Base-by-base conservation (phyloP, 2,797 vertebrate genomes). In the Rhabdomys pumilio region DNA sequence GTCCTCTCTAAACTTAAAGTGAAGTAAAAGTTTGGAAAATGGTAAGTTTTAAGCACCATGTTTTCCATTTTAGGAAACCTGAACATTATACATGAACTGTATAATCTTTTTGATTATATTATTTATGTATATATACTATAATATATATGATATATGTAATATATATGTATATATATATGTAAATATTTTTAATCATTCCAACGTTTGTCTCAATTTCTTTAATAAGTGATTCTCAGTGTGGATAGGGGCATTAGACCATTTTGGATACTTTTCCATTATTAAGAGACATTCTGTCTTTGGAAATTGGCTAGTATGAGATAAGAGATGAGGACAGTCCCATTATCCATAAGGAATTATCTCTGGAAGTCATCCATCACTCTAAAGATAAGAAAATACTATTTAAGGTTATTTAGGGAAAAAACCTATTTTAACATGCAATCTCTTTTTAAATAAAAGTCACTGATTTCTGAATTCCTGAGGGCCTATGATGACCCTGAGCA, bases 391-490 rank as follows among this genome's bases (percentile, higher is more conserved):
- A 90, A 88, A 3, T 69, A 1, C 55, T 22, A 73, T 72, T 14
- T 63, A 81, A 90, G 19, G 3, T 26, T 93, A 53, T 15, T 50
- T 0, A 24, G 47, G 53, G 92, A 61, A 57, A 17, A 91, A 85
- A 89, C 50, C 50, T 73, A 61, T 93, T 93, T 96, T 91, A 90
- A 31, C 5, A 79, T 82, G 65, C 17, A 59, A 1, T 2, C 14
- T 77, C 59, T 31, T 79, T 93, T 75, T 55, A 85, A 86, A 44
- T 75, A 75, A 20, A 92, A 87, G 38, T 77, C 38, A 44, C n/a
- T 31, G 15, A 72, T 91, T 87, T 97, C 50, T 65, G 47, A 2
- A 61, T 69, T 77, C 57, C 38, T 65, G 2, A 80, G 9, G 26
- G 20, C 91, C 3, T 72, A 19, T 61, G 34, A 80, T 57, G 8